Evolutionary conservation across 2,797 vertebrate species (phyloP).

Genomic region (Triplophysa bombifrons): DNA sequence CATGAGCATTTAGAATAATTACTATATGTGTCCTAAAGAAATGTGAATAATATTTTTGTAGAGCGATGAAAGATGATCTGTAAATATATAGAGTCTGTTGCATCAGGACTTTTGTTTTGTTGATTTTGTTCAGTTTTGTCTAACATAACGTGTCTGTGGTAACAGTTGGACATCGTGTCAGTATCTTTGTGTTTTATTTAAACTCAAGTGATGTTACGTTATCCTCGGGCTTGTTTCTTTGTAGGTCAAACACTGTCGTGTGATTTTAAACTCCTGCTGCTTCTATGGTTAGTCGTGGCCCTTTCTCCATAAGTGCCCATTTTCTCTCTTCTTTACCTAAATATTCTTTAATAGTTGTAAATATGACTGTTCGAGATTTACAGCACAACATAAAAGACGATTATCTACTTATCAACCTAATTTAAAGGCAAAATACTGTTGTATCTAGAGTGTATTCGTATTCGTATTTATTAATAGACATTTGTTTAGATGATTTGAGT

Average conservation of each 20-base stretch:
- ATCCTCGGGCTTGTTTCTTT: slow-evolving; percentile 63
- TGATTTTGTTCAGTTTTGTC: slow-evolving; percentile 73
- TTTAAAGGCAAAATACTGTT: slow-evolving; percentile 23
- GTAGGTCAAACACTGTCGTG: slow-evolving; percentile 79
- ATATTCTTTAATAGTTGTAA: slow-evolving; percentile 46
- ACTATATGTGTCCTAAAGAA: slow-evolving; percentile 84
- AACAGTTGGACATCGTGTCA: slow-evolving; percentile 56
- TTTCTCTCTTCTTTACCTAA: slow-evolving; percentile 35
- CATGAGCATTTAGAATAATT: slow-evolving; percentile 61
- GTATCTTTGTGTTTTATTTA: slow-evolving; percentile 64
- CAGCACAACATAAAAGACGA: slow-evolving; percentile 13
- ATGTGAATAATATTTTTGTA: slow-evolving; percentile 99
- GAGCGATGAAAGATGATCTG: slow-evolving; percentile 88
- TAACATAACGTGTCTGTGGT: slow-evolving; percentile 41
- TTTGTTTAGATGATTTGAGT: slow-evolving; percentile 15
- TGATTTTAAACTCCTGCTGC: slow-evolving; percentile 79
- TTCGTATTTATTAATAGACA: slow-evolving; percentile 31
- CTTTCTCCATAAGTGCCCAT: slow-evolving; percentile 59
- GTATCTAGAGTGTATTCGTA: slow-evolving; percentile 27
- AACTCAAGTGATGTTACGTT: slow-evolving; percentile 56
- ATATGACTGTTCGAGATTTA: slow-evolving; percentile 43
- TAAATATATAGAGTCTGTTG: slow-evolving; percentile 85
- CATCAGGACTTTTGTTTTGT: slow-evolving; percentile 75
- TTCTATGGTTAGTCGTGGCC: slow-evolving; percentile 69
- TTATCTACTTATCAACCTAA: slow-evolving; percentile 18